phyloP scores from a whole-genome alignment of 2,888 invertebrate species.

The Caenorhabditis japonica region DNA sequence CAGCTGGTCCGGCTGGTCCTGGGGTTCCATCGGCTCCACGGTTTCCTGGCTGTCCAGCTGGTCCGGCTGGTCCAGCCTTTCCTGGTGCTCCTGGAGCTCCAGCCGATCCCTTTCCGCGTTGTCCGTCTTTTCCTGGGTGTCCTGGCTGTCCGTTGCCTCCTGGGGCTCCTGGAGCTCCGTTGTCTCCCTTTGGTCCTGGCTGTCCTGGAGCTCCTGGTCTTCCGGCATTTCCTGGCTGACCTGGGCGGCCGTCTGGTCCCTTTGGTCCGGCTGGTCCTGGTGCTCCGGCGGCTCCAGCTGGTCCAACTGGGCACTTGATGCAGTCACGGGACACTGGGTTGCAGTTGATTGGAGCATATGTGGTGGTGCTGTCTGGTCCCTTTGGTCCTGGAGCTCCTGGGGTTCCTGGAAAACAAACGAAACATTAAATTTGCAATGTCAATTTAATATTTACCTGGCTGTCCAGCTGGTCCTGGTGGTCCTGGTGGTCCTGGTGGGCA shows the following conservation, averaged over 20 bases:
- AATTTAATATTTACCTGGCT: slow-evolving; percentile 30
- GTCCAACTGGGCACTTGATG: slow-evolving; percentile 71
- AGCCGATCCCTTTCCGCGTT: slow-evolving; percentile 55
- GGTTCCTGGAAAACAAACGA: slow-evolving; percentile 47
- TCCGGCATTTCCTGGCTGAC: slow-evolving; percentile 66
- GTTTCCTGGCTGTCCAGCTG: slow-evolving; percentile 55
- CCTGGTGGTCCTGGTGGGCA: slow-evolving; percentile 70
- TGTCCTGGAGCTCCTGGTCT: slow-evolving; percentile 63
- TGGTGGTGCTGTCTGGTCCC: slow-evolving; percentile 63
- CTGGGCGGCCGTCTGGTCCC: slow-evolving; percentile 70
- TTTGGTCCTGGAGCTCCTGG: slow-evolving; percentile 68
- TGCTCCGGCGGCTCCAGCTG: slow-evolving; percentile 71
- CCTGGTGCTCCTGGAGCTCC: slow-evolving; percentile 66
- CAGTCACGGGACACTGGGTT: slow-evolving; percentile 61
- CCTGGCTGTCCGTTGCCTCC: slow-evolving; percentile 64
- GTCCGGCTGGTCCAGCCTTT: slow-evolving; percentile 62
- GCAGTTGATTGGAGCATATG: slow-evolving; percentile 68
- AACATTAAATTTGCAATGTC: neutral
- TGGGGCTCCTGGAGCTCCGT: slow-evolving; percentile 67
- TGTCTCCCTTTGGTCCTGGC: slow-evolving; percentile 67
- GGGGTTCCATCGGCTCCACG: slow-evolving; percentile 54
- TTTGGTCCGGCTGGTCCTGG: slow-evolving; percentile 64
- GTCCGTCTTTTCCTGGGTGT: slow-evolving; percentile 66
- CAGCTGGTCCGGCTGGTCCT: slow-evolving; percentile 65
- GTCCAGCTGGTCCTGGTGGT: slow-evolving; percentile 68